phyloP scores from a whole-genome alignment of 2,888 invertebrate species.

The Tetrapedia diversipes region DNA sequence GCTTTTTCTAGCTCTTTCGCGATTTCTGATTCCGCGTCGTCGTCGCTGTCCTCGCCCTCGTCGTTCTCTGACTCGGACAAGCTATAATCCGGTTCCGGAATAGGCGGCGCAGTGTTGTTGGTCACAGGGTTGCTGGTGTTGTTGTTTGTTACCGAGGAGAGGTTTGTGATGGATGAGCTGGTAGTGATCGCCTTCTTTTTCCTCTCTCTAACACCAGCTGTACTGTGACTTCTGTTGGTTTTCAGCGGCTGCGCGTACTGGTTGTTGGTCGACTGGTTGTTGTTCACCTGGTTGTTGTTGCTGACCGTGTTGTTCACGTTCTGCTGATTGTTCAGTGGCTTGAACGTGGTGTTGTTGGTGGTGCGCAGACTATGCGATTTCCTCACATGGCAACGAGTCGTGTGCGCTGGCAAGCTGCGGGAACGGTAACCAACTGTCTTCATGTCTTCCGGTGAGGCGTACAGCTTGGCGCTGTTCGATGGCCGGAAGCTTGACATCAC shows the following conservation, averaged over 20 bases:
- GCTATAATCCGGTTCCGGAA: slow-evolving; percentile 96
- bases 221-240: slow-evolving; percentile 81
- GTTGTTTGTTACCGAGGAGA: slow-evolving; percentile 71
- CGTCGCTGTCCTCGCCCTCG: slow-evolving; percentile 86
- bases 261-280: slow-evolving; percentile 78
- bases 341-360: slow-evolving; percentile 82
- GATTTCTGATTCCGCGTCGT: slow-evolving; percentile 80
- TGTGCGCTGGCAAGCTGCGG: slow-evolving; percentile 84
- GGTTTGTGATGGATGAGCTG: slow-evolving; percentile 82
- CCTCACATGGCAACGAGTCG: slow-evolving; percentile 85
- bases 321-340: slow-evolving; percentile 72
- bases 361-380: slow-evolving; percentile 87
- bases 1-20: slow-evolving; percentile 85
- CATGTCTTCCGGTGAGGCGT: slow-evolving; percentile 94
- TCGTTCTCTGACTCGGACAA: slow-evolving; percentile 93
- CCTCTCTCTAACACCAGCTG: slow-evolving; percentile 78
- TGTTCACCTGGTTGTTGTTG: slow-evolving; percentile 56
- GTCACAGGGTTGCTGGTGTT: slow-evolving; percentile 56
- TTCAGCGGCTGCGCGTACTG: slow-evolving; percentile 86
- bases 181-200: slow-evolving; percentile 81
- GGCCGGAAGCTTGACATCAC: slow-evolving; percentile 96
- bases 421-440: slow-evolving; percentile 88
- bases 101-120: slow-evolving; percentile 86
- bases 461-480: slow-evolving; percentile 92
- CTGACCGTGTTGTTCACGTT: slow-evolving; percentile 47